These are phyloP conservation scores for Araneus ventricosus DNA, from an alignment of 1,140 invertebrate species.

Conservation along the genomic window DNA sequence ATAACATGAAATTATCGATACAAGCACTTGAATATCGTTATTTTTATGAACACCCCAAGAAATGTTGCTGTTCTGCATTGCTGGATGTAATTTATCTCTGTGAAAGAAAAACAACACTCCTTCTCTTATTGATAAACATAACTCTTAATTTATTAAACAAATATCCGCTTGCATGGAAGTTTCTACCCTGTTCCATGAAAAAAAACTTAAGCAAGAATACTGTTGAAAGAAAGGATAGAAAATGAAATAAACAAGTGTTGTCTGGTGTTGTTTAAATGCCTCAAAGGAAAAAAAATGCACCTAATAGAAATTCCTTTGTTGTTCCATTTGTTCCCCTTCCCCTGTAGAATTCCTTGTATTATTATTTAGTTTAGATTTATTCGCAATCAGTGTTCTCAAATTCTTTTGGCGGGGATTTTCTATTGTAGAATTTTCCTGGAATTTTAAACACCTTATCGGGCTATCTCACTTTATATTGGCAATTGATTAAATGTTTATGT, in stretches of 20 bases:
- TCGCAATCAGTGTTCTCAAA: not conserved
- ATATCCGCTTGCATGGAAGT: not conserved
- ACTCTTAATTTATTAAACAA: conserved; percentile 17
- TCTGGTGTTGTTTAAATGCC: not conserved
- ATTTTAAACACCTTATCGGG: conserved; percentile 1
- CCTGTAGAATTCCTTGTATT: not conserved
- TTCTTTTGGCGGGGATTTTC: not conserved
- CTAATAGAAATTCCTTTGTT: conserved; percentile 31
- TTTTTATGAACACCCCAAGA: no score
- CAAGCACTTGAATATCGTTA: no score
- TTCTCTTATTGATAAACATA: conserved; percentile 19
- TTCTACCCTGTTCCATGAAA: not conserved
- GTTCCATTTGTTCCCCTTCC: not conserved
- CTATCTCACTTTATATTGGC: conserved; percentile 1
- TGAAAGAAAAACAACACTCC: not conserved
- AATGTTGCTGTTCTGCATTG: no score
- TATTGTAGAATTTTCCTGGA: not conserved
- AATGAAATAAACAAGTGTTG: not conserved
- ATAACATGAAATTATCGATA: no score
- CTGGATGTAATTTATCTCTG: not conserved
- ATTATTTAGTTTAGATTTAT: conserved; percentile 30
- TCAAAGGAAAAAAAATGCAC: not conserved
- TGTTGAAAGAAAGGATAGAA: not conserved
- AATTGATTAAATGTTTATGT: not conserved
- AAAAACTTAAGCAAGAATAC: not conserved